A percentile compares a stretch with the other conserved stretches of the same genome.
Conservation (phyloP, 2,888 invertebrate genomes). For the Carpatolechia fugitivella region DNA sequence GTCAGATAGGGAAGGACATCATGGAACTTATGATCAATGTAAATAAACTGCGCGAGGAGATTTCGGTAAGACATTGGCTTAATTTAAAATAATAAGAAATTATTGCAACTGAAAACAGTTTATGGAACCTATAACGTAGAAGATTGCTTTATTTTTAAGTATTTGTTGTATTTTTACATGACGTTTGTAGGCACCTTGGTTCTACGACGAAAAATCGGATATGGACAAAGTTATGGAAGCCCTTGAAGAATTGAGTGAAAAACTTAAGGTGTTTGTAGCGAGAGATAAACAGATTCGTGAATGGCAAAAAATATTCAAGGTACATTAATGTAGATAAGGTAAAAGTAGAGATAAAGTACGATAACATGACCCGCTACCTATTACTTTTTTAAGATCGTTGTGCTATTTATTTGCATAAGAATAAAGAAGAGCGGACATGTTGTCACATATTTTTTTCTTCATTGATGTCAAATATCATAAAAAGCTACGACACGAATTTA, state of each 20-base stretch:
- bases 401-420: too few relatives aligned
- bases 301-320: constrained; percentile 92
- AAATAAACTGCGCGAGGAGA: constrained; percentile 85
- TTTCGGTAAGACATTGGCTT: constrained; percentile 78
- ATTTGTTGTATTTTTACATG: neutral
- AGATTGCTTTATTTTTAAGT: too few relatives aligned
- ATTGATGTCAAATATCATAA: too few relatives aligned
- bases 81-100: neutral
- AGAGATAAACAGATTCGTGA: constrained; percentile 86
- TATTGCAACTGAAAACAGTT: neutral
- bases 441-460: too few relatives aligned
- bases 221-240: constrained; percentile 81
- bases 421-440: too few relatives aligned
- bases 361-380: too few relatives aligned
- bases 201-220: constrained; percentile 86
- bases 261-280: constrained; percentile 82
- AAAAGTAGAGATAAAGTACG: too few relatives aligned
- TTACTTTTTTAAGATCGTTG: too few relatives aligned
- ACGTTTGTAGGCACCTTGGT: constrained; percentile 83
- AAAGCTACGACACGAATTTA: too few relatives aligned
- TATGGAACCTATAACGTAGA: too few relatives aligned
- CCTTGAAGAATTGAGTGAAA: constrained; percentile 81
- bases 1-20: constrained; percentile 88
- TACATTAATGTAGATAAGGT: constrained; percentile 35
- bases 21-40: constrained; percentile 85